Evolutionary conservation across 2,888 invertebrate species (phyloP).

Genomic region (Mycalesis mineus): DNA sequence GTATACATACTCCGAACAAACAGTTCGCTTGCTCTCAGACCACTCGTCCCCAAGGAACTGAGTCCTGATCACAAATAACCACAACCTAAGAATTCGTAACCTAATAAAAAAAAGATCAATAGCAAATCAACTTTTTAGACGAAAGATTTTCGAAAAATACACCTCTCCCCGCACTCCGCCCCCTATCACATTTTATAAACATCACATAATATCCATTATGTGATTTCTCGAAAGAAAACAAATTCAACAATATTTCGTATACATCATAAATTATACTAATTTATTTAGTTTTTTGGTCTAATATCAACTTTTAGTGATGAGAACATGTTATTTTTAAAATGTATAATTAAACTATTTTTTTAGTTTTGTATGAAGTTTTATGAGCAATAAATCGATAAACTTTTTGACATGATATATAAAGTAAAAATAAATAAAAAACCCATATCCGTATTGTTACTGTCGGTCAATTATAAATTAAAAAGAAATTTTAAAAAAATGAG

Average conservation of each 20-base stretch:
- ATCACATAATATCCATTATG: constrained; percentile 38
- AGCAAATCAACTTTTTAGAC: constrained; percentile 53
- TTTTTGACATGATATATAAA: too few relatives aligned
- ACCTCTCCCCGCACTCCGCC: constrained; percentile 46
- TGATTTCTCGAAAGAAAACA: constrained; percentile 44
- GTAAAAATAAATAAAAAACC: too few relatives aligned
- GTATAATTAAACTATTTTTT: too few relatives aligned
- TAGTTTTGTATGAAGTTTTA: too few relatives aligned
- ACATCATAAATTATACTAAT: constrained; percentile 66
- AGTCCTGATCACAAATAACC: constrained; percentile 53
- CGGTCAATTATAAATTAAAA: too few relatives aligned
- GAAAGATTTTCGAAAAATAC: constrained; percentile 64
- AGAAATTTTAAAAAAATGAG: too few relatives aligned
- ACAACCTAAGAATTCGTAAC: constrained; percentile 67
- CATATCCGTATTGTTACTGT: too few relatives aligned
- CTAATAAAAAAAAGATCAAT: constrained; percentile 39
- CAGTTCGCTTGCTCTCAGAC: neutral
- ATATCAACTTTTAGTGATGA: neutral
- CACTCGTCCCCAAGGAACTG: constrained; percentile 37
- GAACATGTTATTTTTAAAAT: neutral
- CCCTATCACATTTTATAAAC: constrained; percentile 67
- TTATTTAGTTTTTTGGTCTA: constrained; percentile 19
- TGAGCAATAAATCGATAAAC: too few relatives aligned
- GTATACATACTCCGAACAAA: neutral
- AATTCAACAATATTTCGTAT: constrained; percentile 67